Base-by-base conservation (phyloP, 1,140 invertebrate species). In the Reticulitermes speratus region DNA sequence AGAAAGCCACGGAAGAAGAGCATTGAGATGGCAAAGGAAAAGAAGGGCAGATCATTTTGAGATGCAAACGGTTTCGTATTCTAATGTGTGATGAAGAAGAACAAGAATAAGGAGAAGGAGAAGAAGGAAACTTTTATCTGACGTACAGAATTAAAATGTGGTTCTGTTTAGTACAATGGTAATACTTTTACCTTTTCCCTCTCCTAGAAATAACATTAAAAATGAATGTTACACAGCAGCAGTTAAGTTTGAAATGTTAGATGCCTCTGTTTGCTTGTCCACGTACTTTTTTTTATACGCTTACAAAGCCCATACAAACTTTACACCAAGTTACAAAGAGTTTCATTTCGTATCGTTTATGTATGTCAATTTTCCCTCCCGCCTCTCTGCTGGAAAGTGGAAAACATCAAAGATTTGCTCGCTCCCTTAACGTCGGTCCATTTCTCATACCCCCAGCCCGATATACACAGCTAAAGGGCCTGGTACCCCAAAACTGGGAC, bases 291-390 rank as follows among this genome's bases (percentile, higher is more conserved):
- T 3, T 75, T 75, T 30, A 14, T 25, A 30, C 8, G n/a, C 65
- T n/a, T 75, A 30, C n/a, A 75, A 75, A 75, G n/a, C 65, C 65
- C n/a, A 75, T 16, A 75, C 7, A 75, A 75, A 75, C 25, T 6
- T 75, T 75, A n/a, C 65, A 30, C 16, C 9, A 30, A 30, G 65
- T 75, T 75, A 75, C 65, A 75, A 75, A 75, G 65, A 75, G n/a
- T 75, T 75, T 75, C 65, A 75, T 75, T 75, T 75, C 65, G 65
- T 75, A 75, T 75, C 65, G 65, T 30, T 75, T 75, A 75, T 75
- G 65, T 75, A 75, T 75, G 65, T 75, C 65, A 75, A 75, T 75
- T 75, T 75, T 30, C 65, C 65, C 65, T 75, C 8, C 65, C 65
- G 65, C 25, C 65, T 75, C 11, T 30, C 11, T 30, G n/a, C 65